phyloP scores from a whole-genome alignment of 2,113 vertebrate species.

The Pseudopipra pipra region DNA sequence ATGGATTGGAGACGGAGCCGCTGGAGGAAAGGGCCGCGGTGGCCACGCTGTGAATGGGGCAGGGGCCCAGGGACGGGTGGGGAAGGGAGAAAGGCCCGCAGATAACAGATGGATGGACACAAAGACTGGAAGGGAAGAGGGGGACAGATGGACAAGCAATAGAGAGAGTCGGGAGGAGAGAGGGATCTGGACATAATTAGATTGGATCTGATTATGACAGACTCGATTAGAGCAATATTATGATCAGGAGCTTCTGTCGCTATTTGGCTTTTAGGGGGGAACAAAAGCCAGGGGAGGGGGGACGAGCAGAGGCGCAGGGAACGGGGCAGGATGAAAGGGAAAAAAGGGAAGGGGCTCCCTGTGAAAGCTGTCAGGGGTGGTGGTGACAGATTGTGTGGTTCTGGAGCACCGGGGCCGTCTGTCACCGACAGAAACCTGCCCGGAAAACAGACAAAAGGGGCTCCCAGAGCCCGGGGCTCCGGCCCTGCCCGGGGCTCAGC shows the following conservation, averaged over 20 bases:
- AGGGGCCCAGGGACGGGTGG: conserved; percentile 37
- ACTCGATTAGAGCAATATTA: conserved; percentile 66
- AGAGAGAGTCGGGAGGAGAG: conserved; percentile 49
- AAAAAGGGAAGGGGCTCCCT: conserved; percentile 45
- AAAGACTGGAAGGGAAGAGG: conserved; percentile 71
- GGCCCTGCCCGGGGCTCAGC: not conserved
- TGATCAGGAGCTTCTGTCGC: conserved; percentile 64
- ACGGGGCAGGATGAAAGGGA: not conserved
- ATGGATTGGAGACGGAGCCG: conserved; percentile 31
- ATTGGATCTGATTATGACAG: conserved; percentile 71
- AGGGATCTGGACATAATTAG: conserved; percentile 74
- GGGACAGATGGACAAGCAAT: conserved; percentile 76
- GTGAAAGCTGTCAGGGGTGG: conserved; percentile 58
- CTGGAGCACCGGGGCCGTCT: conserved; percentile 66
- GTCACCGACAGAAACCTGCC: conserved; percentile 58
- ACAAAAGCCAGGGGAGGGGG: conserved; percentile 66
- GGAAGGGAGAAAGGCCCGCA: conserved; percentile 61
- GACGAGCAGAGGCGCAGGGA: not conserved
- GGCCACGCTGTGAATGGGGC: conserved; percentile 41
- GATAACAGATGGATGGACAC: conserved; percentile 81
- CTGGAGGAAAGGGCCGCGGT: conserved; percentile 12
- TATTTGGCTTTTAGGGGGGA: conserved; percentile 45
- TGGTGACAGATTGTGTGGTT: conserved; percentile 72
- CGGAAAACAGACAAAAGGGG: not conserved
- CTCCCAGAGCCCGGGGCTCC: not conserved